These are phyloP conservation scores for Betta splendens DNA, from an alignment of 2,797 vertebrate genomes.

Conservation along the genomic window DNA sequence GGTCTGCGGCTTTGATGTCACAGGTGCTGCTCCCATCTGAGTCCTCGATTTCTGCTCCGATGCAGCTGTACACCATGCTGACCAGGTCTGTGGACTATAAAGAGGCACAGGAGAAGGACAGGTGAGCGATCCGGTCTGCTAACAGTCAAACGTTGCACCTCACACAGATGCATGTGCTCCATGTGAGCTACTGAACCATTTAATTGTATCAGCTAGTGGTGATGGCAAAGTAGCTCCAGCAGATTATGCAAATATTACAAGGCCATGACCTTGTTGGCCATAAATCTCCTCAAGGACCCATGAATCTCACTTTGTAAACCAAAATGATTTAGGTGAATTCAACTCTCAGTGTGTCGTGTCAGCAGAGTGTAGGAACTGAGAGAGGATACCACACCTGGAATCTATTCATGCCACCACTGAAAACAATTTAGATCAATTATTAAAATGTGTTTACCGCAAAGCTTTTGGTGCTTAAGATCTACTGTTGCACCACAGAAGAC, in stretches of 20 bases:
- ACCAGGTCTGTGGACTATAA: conserved; percentile 76
- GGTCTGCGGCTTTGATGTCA: conserved; percentile 58
- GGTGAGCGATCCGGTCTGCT: neutral
- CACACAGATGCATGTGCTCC: neutral
- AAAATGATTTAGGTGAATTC: conserved; percentile 16
- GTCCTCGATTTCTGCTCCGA: conserved; percentile 77
- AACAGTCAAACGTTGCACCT: neutral
- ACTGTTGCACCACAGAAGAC: no score
- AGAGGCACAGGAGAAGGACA: neutral
- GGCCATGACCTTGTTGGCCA: conserved; percentile 31
- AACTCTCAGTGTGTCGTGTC: neutral
- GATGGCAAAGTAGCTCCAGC: conserved; percentile 3
- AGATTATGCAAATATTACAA: conserved; percentile 33
- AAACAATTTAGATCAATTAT: no score
- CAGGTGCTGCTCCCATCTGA: conserved; percentile 73
- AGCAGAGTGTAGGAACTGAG: no score
- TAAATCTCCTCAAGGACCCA: conserved; percentile 34
- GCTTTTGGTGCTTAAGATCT: no score
- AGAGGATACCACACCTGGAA: no score
- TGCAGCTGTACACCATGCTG: conserved; percentile 82
- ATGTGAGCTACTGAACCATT: neutral
- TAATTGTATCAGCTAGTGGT: neutral
- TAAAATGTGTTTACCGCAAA: no score
- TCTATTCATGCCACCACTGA: no score
- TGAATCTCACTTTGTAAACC: conserved; percentile 20